Conservation (phyloP, 1,140 invertebrate genomes). For the Zeugodacus cucurbitae region DNA sequence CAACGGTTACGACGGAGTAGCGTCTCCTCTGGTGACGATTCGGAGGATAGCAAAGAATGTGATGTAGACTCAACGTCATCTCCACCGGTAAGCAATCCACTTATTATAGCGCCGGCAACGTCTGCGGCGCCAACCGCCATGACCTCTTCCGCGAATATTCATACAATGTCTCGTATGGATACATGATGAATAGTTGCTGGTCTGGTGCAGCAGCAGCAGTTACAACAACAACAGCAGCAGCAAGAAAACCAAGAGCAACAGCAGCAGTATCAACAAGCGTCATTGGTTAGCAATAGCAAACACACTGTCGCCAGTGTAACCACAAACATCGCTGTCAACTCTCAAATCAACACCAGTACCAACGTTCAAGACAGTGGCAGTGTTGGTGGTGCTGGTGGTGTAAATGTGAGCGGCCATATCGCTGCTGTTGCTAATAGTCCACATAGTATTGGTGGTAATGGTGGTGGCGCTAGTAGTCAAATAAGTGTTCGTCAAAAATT, state of each 20-base stretch:
- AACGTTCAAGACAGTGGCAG: conserved; percentile 28
- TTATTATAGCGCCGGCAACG: conserved; percentile 41
- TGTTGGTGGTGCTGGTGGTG: conserved; percentile 39
- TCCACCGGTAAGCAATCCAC: conserved; percentile 34
- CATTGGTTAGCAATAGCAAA: conserved; percentile 28
- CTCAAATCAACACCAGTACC: conserved; percentile 35
- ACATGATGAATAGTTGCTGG: conserved; percentile 65
- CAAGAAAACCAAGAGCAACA: conserved; percentile 47
- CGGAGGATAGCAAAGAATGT: conserved; percentile 65
- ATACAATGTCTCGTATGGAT: conserved; percentile 60
- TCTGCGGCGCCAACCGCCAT: conserved; percentile 34
- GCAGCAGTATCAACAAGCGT: conserved; percentile 34
- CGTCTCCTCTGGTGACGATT: conserved; percentile 63
- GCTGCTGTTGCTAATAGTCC: conserved; percentile 43
- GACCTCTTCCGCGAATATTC: conserved; percentile 59
- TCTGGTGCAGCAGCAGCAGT: conserved; percentile 58
- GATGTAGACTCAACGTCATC: conserved; percentile 51
- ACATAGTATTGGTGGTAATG: conserved; percentile 1
- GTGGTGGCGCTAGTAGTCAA: conserved; percentile 28
- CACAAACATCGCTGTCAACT: conserved; percentile 36
- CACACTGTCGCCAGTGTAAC: conserved; percentile 3
- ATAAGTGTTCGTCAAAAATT: conserved; percentile 34
- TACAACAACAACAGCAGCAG: conserved; percentile 51
- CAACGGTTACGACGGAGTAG: conserved; percentile 59
- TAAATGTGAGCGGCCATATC: conserved; percentile 42